Conservation (phyloP, 2,888 invertebrate species). For the Spatulosminthurus flaviceps region DNA sequence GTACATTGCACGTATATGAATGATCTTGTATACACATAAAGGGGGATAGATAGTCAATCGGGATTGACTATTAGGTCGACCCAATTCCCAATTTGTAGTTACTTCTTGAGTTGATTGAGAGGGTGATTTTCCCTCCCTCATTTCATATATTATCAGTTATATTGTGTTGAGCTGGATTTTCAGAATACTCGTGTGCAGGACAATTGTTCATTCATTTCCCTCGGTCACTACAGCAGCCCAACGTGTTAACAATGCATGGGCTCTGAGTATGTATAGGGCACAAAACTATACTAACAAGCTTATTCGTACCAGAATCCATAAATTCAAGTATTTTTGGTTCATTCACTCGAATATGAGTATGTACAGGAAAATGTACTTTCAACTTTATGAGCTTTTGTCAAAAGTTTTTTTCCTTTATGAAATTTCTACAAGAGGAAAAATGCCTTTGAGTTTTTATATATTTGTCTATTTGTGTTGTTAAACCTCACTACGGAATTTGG, state of each 20-base stretch:
- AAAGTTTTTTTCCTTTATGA: background rate
- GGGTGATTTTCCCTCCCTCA: slow-evolving; percentile 29
- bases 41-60: background rate
- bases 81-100: slow-evolving; percentile 43
- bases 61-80: slow-evolving; percentile 21
- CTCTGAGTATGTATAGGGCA: background rate
- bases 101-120: slow-evolving; percentile 42
- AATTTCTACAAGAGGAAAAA: background rate
- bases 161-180: background rate
- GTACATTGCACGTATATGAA: background rate
- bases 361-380: background rate
- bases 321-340: background rate
- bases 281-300: background rate
- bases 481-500: too few relatives aligned
- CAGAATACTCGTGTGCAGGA: background rate
- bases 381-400: background rate
- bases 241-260: background rate
- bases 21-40: background rate
- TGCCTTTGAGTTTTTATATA: too few relatives aligned
- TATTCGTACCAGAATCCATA: background rate
- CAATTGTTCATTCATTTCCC: slow-evolving; percentile 12
- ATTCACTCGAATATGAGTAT: background rate
- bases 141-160: background rate
- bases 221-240: background rate
- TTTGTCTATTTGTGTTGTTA: too few relatives aligned